phyloP scores from a whole-genome alignment of 2,113 vertebrate genomes.

The Gasterosteus aculeatus region DNA sequence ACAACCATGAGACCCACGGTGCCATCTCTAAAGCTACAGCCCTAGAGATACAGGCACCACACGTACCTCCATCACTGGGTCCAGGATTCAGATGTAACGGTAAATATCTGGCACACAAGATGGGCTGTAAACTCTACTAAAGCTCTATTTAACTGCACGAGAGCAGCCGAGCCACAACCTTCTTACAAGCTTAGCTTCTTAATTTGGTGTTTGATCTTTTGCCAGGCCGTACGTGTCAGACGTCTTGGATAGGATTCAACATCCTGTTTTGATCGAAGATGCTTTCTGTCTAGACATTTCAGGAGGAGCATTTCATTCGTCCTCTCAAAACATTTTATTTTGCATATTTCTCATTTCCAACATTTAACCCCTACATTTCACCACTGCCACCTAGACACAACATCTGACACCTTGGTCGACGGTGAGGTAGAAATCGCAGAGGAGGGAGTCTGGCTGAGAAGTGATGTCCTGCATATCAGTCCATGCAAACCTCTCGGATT shows the following conservation, averaged over 20 bases:
- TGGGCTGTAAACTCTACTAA: neutral
- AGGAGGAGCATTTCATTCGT: slow-evolving; percentile 22
- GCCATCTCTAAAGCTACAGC: neutral
- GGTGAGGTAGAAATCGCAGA: slow-evolving; percentile 25
- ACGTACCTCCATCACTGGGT: neutral
- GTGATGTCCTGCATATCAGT: slow-evolving; percentile 61
- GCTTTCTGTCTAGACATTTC: slow-evolving; percentile 18
- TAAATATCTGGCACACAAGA: slow-evolving; percentile 11
- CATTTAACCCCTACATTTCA: neutral
- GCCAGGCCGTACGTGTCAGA: slow-evolving; percentile 34
- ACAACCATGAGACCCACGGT: neutral
- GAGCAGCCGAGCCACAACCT: slow-evolving; percentile 5
- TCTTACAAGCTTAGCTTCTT: slow-evolving; percentile 26
- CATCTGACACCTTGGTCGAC: slow-evolving; percentile 16
- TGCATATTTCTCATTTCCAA: neutral
- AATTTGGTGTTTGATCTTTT: slow-evolving; percentile 46
- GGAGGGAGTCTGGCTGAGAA: slow-evolving; percentile 37
- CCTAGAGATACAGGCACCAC: neutral
- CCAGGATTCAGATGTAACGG: slow-evolving; percentile 3
- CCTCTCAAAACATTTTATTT: slow-evolving; percentile 17
- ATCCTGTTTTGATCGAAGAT: slow-evolving; percentile 46
- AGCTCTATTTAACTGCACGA: slow-evolving; percentile 12
- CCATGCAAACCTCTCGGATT: slow-evolving; percentile 66
- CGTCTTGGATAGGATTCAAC: slow-evolving; percentile 44
- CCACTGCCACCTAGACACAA: neutral